Evolutionary conservation across 2,888 invertebrate species (phyloP).

Genomic region (Brenthis daphne): DNA sequence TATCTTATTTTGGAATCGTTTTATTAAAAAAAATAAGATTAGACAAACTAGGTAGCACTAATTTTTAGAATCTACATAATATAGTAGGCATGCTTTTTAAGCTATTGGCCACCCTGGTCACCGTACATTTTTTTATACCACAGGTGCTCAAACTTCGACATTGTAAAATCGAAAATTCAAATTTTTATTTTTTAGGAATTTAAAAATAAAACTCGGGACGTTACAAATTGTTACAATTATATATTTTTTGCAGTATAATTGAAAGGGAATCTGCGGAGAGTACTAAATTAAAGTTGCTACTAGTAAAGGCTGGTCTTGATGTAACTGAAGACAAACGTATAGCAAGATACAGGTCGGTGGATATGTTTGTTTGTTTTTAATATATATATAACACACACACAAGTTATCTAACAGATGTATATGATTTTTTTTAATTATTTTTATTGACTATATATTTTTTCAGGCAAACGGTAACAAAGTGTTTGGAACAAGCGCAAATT

Average conservation of each 20-base stretch:
- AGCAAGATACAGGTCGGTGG: constrained; percentile 51
- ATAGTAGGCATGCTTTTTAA: too few species aligned
- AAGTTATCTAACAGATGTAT: neutral
- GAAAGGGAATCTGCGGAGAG: constrained; percentile 48
- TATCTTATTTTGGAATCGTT: too few species aligned
- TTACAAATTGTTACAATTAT: too few species aligned
- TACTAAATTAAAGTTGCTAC: constrained; percentile 39
- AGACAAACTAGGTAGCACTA: too few species aligned
- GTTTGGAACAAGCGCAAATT: constrained; percentile 51
- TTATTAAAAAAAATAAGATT: too few species aligned
- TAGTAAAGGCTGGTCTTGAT: constrained; percentile 45
- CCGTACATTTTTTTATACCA: too few species aligned
- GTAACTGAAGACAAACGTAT: constrained; percentile 46
- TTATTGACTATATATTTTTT: constrained; percentile 34
- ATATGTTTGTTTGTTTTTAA: neutral
- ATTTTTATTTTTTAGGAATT: too few species aligned
- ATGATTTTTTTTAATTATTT: neutral
- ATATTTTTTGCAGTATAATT: constrained; percentile 56
- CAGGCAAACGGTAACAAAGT: constrained; percentile 57
- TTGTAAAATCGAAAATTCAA: too few species aligned
- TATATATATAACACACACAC: neutral
- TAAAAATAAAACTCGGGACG: too few species aligned
- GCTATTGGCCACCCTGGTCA: too few species aligned
- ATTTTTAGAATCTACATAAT: too few species aligned
- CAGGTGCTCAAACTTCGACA: too few species aligned